Evolutionary conservation across 2,888 invertebrate species (phyloP).

Genomic region (Ophion obscuratus): DNA sequence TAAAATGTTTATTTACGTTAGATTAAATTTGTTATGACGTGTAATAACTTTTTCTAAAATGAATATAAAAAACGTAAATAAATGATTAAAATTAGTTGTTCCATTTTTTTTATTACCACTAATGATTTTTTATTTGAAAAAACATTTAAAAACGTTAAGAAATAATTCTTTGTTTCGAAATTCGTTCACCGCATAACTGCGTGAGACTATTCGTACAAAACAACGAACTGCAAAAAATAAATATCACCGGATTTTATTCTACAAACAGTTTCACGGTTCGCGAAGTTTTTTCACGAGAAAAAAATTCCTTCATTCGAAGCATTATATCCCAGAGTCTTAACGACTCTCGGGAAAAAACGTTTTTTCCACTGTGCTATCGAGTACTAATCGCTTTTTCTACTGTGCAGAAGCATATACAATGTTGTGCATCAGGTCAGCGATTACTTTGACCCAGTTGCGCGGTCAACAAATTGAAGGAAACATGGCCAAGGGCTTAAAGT

Average conservation of each 20-base stretch:
- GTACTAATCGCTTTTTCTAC: constrained; percentile 31
- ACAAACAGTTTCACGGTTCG: background rate
- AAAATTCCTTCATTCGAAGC: background rate
- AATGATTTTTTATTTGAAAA: too few species aligned
- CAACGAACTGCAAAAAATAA: too few species aligned
- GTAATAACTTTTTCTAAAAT: too few species aligned
- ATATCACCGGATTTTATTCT: too few species aligned
- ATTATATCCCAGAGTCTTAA: constrained; percentile 2
- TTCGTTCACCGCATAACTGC: background rate
- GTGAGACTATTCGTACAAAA: background rate
- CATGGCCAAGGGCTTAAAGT: constrained; percentile 14
- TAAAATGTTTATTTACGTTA: too few species aligned
- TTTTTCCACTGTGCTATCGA: constrained; percentile 19
- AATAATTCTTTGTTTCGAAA: too few species aligned
- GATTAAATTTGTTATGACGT: too few species aligned
- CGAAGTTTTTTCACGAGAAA: background rate
- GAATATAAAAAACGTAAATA: too few species aligned
- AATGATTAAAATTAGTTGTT: too few species aligned
- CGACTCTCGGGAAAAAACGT: background rate
- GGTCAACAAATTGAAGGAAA: constrained; percentile 28
- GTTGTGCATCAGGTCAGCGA: constrained; percentile 19
- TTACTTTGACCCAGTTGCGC: constrained; percentile 56
- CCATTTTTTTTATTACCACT: too few species aligned
- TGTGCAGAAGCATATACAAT: constrained; percentile 2
- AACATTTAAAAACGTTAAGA: too few species aligned